Percentiles rank a stretch among this genome's conserved stretches.
phyloP scores from a whole-genome alignment of 2,113 vertebrate species.

The Lycocorax pyrrhopterus region DNA sequence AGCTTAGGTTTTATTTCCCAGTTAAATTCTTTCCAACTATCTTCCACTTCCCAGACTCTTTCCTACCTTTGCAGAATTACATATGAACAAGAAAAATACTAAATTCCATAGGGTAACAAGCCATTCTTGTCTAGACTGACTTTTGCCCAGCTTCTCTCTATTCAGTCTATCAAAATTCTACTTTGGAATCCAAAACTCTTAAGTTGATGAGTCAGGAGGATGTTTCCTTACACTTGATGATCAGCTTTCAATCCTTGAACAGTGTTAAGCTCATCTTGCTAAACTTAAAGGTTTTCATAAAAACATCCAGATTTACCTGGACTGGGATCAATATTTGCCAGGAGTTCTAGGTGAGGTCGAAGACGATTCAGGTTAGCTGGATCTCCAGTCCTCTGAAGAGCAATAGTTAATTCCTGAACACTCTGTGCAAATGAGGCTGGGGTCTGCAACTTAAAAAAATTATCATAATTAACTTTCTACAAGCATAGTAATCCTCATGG shows the following conservation, averaged over 20 bases:
- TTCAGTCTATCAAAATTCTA: not conserved
- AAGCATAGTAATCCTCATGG: not conserved
- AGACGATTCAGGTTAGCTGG: slow-evolving; percentile 96
- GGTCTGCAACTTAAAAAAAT: slow-evolving; percentile 89
- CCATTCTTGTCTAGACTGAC: not conserved
- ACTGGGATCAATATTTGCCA: slow-evolving; percentile 97
- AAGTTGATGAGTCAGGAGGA: not conserved
- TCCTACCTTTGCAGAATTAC: not conserved
- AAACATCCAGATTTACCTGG: slow-evolving; percentile 78
- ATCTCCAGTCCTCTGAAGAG: slow-evolving; percentile 95
- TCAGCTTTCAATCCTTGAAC: not conserved
- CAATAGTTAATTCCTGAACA: slow-evolving; percentile 97
- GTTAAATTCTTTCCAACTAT: not conserved
- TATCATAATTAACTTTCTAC: slow-evolving; percentile 65
- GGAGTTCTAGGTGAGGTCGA: slow-evolving; percentile 90
- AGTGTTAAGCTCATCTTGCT: not conserved
- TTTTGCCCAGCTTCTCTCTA: not conserved
- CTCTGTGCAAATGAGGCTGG: slow-evolving; percentile 98
- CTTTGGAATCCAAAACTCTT: not conserved
- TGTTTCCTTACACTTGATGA: not conserved
- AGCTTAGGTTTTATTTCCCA: not conserved
- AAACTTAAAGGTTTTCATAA: not conserved
- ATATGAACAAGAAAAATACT: not conserved
- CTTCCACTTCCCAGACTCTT: not conserved
- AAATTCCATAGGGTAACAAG: not conserved